Evolutionary conservation across 2,888 invertebrate genomes (phyloP), one percentile per base, ranked within the genome.

Genomic region (Aphrophora alni): DNA sequence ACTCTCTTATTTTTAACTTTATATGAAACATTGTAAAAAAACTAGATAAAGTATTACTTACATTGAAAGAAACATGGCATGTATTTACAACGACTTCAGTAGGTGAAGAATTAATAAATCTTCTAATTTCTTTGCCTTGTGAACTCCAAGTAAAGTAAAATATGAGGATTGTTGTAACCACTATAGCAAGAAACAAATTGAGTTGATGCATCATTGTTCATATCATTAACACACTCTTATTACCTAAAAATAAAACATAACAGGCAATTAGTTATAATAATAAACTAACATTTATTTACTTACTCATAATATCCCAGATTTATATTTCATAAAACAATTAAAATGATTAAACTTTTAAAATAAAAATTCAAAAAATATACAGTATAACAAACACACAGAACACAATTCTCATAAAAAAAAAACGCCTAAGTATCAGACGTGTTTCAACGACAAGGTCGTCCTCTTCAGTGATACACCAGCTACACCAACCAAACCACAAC

Each of bases 191-290:
- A 33, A 82, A 77, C 78, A 82, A 75, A 77, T 80, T 82, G 27
- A 77, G 78, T 80, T 74, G 75, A 75, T 80, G 82, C 76, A 77
- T 81, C 92, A 94, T 87, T 90, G 78, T 81, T 77, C 81, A 81
- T 81, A 44, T 77, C 81, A 81, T 77, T 75, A 24, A 71, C 14
- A 25, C 5, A n/a, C 59, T 14, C 17, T 59, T 21, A 59, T 5
- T 21, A 59, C 21, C 59, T 59, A 21, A 5, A 59, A 59, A 21
- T 5, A 59, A 7, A 44, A 44, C 2, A 59, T 7, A 59, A 21
- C 14, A 44, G 2, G 8, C 2, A 7, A 14, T 44, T 44, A 44
- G 8, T 14, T 44, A 14, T 44, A 44, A 44, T 14, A 44, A 2
- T 44, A 14, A 14, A 44, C 14, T 44, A 44, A 10, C 4, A 7